Conservation (phyloP, 2,888 invertebrate species). For the Habrosyne pyritoides region DNA sequence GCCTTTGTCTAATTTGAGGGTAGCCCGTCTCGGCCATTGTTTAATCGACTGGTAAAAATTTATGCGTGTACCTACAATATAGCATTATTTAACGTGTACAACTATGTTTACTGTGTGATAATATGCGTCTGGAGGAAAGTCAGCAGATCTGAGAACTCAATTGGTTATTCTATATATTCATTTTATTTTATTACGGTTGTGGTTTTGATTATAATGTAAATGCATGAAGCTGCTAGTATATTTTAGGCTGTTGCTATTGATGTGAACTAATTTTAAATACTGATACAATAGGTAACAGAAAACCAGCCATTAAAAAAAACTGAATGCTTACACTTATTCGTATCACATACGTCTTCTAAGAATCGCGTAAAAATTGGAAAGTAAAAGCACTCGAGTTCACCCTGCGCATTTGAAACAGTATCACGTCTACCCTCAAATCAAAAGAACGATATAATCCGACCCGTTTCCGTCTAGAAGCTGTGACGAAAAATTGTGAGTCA, state of each 20-base stretch:
- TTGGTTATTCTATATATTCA: too few relatives aligned
- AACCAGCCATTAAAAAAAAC: too few relatives aligned
- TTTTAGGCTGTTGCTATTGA: too few relatives aligned
- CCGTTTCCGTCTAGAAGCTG: constrained; percentile 58
- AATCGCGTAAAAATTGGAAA: constrained; percentile 11
- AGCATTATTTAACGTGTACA: constrained; percentile 30
- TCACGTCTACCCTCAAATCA: constrained; percentile 77
- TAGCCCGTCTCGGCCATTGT: constrained; percentile 64
- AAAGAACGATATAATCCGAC: constrained; percentile 72
- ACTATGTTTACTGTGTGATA: constrained; percentile 26
- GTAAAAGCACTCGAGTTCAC: constrained; percentile 38
- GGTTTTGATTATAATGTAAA: too few relatives aligned
- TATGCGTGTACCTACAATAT: constrained; percentile 44
- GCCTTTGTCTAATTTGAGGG: constrained; percentile 80
- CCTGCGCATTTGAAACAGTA: constrained; percentile 65
- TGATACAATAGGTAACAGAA: too few relatives aligned
- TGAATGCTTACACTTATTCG: not conserved
- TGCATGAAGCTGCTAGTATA: too few relatives aligned
- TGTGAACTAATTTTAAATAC: too few relatives aligned
- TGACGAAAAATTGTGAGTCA: constrained; percentile 75
- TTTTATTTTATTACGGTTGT: too few relatives aligned
- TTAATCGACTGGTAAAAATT: constrained; percentile 77
- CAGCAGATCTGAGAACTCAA: too few relatives aligned
- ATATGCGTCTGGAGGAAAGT: constrained; percentile 19
- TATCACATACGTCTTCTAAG: not conserved